A percentile compares a stretch with the other conserved stretches of the same genome.
phyloP scores from a whole-genome alignment of 1,140 invertebrate species.

The Orius insidiosus region DNA sequence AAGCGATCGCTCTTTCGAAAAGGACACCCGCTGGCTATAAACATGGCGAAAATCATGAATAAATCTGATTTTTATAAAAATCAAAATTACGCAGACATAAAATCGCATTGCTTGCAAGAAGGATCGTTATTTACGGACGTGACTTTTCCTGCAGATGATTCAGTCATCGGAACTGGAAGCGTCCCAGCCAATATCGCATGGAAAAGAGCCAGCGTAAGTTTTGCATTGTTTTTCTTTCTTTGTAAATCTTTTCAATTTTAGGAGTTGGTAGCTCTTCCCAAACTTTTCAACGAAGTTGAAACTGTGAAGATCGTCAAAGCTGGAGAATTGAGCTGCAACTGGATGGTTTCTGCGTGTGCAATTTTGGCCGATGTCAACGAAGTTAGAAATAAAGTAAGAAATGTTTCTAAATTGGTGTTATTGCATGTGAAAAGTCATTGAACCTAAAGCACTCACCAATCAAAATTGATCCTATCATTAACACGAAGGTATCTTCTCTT shows the following conservation, averaged over 20 bases:
- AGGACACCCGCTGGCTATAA: background rate
- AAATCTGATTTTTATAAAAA: slow-evolving; percentile 15
- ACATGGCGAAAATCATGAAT: background rate
- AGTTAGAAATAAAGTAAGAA: slow-evolving; percentile 21
- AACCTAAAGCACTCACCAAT: background rate
- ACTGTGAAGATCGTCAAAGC: slow-evolving; percentile 11
- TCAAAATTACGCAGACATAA: slow-evolving; percentile 18
- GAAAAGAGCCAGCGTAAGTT: slow-evolving; percentile 20
- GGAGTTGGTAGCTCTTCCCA: slow-evolving; percentile 18
- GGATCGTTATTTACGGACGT: slow-evolving; percentile 18
- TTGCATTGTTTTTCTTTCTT: background rate
- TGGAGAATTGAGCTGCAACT: slow-evolving; percentile 20
- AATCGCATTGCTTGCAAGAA: slow-evolving; percentile 15
- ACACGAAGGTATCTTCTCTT: too few relatives aligned
- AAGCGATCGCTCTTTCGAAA: background rate
- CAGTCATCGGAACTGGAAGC: slow-evolving; percentile 15
- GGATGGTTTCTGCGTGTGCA: slow-evolving; percentile 21
- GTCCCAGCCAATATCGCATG: slow-evolving; percentile 18
- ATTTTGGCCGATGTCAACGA: slow-evolving; percentile 20
- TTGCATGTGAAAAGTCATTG: background rate
- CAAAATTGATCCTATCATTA: too few relatives aligned
- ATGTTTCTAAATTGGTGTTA: background rate
- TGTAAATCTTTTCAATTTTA: slow-evolving; percentile 10
- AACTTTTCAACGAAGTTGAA: slow-evolving; percentile 18
- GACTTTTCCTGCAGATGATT: slow-evolving; percentile 18